Conservation (phyloP, 2,113 vertebrate species). For the Crotalus horridus region DNA sequence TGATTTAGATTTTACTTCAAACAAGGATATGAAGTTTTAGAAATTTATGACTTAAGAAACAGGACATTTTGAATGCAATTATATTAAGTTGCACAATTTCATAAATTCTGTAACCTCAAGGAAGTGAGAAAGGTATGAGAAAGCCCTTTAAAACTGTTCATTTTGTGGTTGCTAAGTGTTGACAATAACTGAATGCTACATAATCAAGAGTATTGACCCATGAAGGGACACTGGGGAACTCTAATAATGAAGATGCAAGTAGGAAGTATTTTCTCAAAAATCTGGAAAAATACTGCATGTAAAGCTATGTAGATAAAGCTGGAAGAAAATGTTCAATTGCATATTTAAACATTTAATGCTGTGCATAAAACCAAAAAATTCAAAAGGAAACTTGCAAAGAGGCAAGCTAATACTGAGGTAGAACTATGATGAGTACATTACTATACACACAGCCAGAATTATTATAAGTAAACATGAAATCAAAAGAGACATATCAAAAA, state of each 20-base stretch:
- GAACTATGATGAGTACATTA: not conserved
- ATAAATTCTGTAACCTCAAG: not conserved
- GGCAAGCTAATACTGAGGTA: not conserved
- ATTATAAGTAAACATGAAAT: not conserved
- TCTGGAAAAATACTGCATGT: not conserved
- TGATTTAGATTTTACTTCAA: not conserved
- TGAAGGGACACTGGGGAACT: not conserved
- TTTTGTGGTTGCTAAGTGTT: not conserved
- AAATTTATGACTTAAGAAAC: not conserved
- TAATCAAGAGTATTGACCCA: not conserved
- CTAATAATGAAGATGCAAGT: not conserved
- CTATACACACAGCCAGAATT: not conserved
- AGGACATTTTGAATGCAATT: not conserved
- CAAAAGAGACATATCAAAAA: not conserved
- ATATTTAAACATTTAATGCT: not conserved
- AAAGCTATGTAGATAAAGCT: not conserved
- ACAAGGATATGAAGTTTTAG: not conserved
- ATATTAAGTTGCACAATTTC: not conserved
- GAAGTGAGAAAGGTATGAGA: too few relatives aligned
- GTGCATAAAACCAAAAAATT: not conserved
- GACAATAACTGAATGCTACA: not conserved
- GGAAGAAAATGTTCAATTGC: not conserved
- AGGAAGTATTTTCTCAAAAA: not conserved
- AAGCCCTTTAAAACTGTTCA: not conserved
- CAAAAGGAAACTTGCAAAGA: not conserved